These are phyloP conservation scores for Helobdella robusta DNA, from an alignment of 2,888 invertebrate genomes.

Conservation along the genomic window DNA sequence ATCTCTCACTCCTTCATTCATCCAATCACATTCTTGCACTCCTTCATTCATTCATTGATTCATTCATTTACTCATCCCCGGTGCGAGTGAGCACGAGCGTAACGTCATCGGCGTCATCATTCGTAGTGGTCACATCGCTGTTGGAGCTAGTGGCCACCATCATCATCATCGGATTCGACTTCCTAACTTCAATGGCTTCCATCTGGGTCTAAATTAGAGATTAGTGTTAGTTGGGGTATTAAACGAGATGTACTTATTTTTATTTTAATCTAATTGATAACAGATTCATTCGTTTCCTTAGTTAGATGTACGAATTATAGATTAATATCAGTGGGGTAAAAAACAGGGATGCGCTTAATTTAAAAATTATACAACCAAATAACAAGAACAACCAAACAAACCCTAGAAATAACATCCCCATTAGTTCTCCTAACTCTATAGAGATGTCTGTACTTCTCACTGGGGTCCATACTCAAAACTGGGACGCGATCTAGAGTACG, in stretches of 20 bases:
- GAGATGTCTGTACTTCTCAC: constrained; percentile 20
- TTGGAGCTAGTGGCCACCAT: constrained; percentile 1
- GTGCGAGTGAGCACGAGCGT: constrained; percentile 19
- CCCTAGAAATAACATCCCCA: constrained; percentile 23
- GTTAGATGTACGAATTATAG: too few species aligned
- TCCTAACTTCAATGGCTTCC: constrained; percentile 24
- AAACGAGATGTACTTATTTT: too few species aligned
- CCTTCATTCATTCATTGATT: background rate
- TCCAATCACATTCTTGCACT: background rate
- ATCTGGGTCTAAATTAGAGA: constrained; percentile 14
- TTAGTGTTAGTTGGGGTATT: background rate
- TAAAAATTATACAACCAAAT: too few species aligned
- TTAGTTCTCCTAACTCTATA: constrained; percentile 22
- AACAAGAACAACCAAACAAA: background rate
- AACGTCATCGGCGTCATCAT: constrained; percentile 18
- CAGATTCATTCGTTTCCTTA: too few species aligned
- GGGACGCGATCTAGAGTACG: too few species aligned
- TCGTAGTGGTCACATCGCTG: constrained; percentile 17
- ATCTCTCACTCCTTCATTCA: background rate
- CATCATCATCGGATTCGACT: constrained; percentile 21
- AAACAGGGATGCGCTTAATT: too few species aligned
- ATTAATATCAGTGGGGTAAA: too few species aligned
- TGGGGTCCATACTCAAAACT: constrained; percentile 11
- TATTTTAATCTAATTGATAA: too few species aligned
- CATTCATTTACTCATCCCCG: background rate